Evolutionary conservation across 2,113 vertebrate species (phyloP), one percentile per base, ranked within the genome.

Genomic region (Syngnathus typhle): DNA sequence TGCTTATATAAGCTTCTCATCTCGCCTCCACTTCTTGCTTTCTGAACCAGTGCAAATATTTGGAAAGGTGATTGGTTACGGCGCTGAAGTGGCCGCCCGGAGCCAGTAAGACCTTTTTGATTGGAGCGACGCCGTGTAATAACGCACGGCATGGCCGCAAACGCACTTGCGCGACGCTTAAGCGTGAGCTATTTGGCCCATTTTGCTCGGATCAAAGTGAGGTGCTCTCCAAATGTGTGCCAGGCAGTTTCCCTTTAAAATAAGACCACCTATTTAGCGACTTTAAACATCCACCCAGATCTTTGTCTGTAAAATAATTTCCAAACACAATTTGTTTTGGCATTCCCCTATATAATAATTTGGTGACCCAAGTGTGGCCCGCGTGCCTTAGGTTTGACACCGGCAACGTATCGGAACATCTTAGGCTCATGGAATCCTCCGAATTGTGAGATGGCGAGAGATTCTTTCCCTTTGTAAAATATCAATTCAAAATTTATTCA

Each of bases 41-140:
- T 79, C 91, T 85, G 83, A 86, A 73, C 85, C 78, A 87, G 81
- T 81, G 76, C 92, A 93, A 94, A 93, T 94, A 93, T 93, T 93
- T 93, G 86, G 87, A 77, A 75, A 89, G 92, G 84, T 90, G 92
- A 92, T 93, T 90, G 92, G 83, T 90, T 69, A 64, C 63, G 10
- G 64, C 68, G 71, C 5, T 69, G 67, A 76, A 80, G 65, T 43
- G 47, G 58, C 62, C 3, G 79, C 79, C 81, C 88, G 74, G 66
- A 89, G 85, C 83, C 85, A 89, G 83, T 15, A 77, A 80, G 75
- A 71, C 74, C 79, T 86, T 68, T 68, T 68, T 60, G 74, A 86
- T 88, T 89, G 67, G 72, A 84, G 71, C 79, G 76, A 74, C 36
- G 74, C 73, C 74, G 65, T 84, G 78, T 75, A 80, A 88, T 80